Conservation (phyloP, 2,113 vertebrate species). For the Istiophorus platypterus region DNA sequence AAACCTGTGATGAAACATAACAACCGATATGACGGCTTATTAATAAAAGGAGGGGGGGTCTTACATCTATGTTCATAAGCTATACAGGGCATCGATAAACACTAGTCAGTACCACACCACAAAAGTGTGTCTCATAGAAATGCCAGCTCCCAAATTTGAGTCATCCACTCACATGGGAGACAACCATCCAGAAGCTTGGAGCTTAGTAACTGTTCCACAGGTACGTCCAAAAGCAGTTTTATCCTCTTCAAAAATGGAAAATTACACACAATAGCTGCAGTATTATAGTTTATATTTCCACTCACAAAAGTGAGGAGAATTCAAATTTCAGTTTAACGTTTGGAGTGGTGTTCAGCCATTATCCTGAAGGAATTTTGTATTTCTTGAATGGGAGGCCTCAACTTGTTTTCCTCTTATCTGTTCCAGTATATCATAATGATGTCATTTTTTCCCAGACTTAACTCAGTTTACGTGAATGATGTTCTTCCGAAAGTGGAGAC, state of each 20-base stretch:
- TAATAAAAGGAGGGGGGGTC: not conserved
- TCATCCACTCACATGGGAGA: not conserved
- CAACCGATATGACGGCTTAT: not conserved
- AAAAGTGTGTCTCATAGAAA: not conserved
- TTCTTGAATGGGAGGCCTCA: slow-evolving; percentile 3
- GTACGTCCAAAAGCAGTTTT: not conserved
- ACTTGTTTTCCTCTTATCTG: not conserved
- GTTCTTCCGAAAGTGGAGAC: slow-evolving; percentile 33
- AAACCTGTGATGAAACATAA: not conserved
- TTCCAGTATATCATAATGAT: slow-evolving; percentile 7
- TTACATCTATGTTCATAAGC: not conserved
- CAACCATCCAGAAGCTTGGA: not conserved
- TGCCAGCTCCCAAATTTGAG: not conserved
- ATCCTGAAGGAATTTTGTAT: not conserved
- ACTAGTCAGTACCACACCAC: not conserved
- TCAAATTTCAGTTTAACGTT: not conserved
- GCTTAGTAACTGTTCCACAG: not conserved
- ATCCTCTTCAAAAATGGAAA: not conserved
- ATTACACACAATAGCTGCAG: not conserved
- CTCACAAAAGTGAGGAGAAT: not conserved
- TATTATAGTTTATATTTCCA: not conserved
- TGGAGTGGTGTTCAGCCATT: not conserved
- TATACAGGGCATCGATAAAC: not conserved
- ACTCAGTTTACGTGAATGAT: slow-evolving; percentile 34
- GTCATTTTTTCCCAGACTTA: slow-evolving; percentile 28